A percentile compares a stretch with the other conserved stretches of the same genome.
phyloP scores from a whole-genome alignment of 2,888 invertebrate genomes.

The Synergus japonicus region DNA sequence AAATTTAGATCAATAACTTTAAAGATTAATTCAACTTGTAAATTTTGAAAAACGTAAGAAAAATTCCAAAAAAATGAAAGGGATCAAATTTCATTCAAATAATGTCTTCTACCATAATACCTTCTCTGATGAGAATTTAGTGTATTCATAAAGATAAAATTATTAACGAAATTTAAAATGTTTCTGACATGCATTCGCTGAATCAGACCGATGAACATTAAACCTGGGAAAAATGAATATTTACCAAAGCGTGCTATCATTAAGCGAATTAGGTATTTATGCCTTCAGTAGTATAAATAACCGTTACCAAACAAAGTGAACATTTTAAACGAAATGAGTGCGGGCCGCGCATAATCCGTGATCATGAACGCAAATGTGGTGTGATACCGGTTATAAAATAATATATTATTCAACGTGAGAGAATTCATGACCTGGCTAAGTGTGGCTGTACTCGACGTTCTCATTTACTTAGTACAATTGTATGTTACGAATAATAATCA shows the following conservation, averaged over 20 bases:
- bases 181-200: background rate
- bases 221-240: constrained; percentile 24
- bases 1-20: too few relatives aligned
- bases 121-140: too few relatives aligned
- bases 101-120: too few relatives aligned
- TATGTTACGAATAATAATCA: constrained; percentile 71
- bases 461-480: constrained; percentile 63
- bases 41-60: too few relatives aligned
- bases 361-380: constrained; percentile 40
- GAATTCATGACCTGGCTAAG: constrained; percentile 69
- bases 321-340: constrained; percentile 25
- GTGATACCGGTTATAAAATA: constrained; percentile 50
- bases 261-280: constrained; percentile 27
- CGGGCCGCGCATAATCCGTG: constrained; percentile 40
- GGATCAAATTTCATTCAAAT: too few relatives aligned
- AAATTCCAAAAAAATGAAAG: background rate
- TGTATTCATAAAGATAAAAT: background rate
- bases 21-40: too few relatives aligned
- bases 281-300: constrained; percentile 26
- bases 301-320: constrained; percentile 13
- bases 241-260: background rate
- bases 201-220: background rate
- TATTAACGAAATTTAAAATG: background rate
- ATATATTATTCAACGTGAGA: constrained; percentile 64
- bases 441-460: constrained; percentile 64